Base-by-base conservation (phyloP, 2,113 vertebrate genomes). In the Corythoichthys haematopterus region DNA sequence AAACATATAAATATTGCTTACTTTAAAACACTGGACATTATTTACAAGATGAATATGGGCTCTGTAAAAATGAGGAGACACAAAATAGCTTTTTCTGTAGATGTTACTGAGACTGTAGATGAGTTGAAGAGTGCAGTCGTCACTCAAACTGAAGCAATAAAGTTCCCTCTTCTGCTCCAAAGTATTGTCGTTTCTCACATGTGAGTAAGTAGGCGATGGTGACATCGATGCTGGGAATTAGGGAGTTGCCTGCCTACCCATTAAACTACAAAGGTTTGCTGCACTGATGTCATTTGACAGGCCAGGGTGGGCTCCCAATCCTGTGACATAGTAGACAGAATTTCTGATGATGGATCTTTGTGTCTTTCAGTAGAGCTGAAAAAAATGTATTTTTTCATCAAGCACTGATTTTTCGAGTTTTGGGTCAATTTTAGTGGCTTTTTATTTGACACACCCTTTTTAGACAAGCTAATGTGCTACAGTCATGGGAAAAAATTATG, bases 111-210 rank as follows among this genome's bases (percentile, higher is more conserved):
- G 68, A 79, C 45, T 71, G 65, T 67, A 16, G 57, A 61, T 5
- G 48, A 66, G 79, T 85, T 81, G 45, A 77, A 63, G 55, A 77
- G 77, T 68, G 75, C 71, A 80, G 68, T 35, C 50, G 12, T 77
- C 75, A 48, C 59, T 73, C 65, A 16, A 7, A 46, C 47, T 69
- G 68, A 3, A 11, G 4, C 12, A 28, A 68, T 28, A 60, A 68
- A 58, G 65, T 59, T 45, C 11, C 28, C 6, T 45, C 68, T 64
- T 28, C 65, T 66, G 16, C 63, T 55, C 8, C 4, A 7, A 66
- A 72, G 59, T 71, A 67, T 66, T 80, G 75, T 40, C 33, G 16
- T 1, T 57, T 16, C 68, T 48, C 33, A 6, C 36, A 71, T 36
- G 12, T 11, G 47, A 66, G 75, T 82, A 72, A 84, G 75, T 75